A percentile compares a stretch with the other conserved stretches of the same genome.
Evolutionary conservation across 1,140 invertebrate genomes (phyloP).

Genomic region (Tribolium madens): DNA sequence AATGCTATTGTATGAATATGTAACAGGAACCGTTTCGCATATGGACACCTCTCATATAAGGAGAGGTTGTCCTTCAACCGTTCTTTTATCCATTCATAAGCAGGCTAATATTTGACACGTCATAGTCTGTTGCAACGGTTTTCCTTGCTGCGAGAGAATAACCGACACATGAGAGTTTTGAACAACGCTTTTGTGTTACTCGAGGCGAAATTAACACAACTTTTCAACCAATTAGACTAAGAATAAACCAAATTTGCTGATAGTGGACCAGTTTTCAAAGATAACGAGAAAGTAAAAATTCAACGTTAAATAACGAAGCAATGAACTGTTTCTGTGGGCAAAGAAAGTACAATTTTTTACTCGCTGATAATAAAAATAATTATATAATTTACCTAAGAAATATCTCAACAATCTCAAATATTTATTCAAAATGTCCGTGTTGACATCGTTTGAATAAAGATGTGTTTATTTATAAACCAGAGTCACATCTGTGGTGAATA

Average conservation of each 20-base stretch:
- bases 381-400: neutral
- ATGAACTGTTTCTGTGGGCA: neutral
- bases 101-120: conserved; percentile 46
- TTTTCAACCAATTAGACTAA: neutral
- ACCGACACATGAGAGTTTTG: neutral
- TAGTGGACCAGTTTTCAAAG: too few relatives aligned
- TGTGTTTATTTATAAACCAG: neutral
- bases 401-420: neutral
- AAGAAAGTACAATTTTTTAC: neutral
- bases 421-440: too few relatives aligned
- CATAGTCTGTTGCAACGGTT: conserved; percentile 43
- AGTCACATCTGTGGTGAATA: neutral
- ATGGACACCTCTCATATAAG: conserved; percentile 41
- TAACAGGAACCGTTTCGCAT: conserved; percentile 46
- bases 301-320: neutral
- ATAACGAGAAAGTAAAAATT: neutral
- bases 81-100: conserved; percentile 49
- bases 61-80: conserved; percentile 46
- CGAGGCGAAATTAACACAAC: neutral
- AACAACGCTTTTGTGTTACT: neutral
- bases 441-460: neutral
- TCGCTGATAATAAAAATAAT: neutral
- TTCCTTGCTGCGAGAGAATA: conserved; percentile 30
- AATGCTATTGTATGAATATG: conserved; percentile 35
- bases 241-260: neutral